Percentiles rank a stretch among this genome's conserved stretches.
phyloP scores from a whole-genome alignment of 1,140 invertebrate genomes.

The Vanessa atalanta region DNA sequence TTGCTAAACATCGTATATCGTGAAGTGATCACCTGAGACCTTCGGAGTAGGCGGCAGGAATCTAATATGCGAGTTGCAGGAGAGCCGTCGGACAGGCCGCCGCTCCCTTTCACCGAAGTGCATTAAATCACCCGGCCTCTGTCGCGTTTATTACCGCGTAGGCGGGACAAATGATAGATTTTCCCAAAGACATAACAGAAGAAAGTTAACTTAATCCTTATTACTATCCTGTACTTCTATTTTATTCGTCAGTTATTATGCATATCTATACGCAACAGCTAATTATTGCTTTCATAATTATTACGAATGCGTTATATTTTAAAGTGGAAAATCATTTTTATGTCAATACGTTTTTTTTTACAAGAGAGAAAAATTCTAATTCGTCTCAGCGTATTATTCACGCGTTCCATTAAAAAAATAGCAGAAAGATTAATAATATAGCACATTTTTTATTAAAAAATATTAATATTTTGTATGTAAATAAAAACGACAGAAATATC shows the following conservation, averaged over 20 bases:
- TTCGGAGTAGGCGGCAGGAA: conserved; percentile 23
- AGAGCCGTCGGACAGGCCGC: conserved; percentile 17
- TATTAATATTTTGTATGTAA: no score
- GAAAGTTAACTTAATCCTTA: conserved; percentile 35
- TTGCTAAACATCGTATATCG: conserved; percentile 23
- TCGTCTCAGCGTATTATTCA: no score
- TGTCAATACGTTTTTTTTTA: no score
- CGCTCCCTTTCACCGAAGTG: conserved; percentile 36
- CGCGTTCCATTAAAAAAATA: no score
- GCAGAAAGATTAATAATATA: no score
- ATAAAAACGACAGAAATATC: no score
- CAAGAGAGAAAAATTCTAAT: no score
- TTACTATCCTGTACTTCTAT: conserved; percentile 9
- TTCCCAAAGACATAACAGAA: conserved; percentile 32
- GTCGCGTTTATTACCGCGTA: conserved; percentile 28
- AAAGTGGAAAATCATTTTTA: no score
- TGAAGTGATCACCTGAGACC: conserved; percentile 24
- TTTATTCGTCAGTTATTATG: neutral
- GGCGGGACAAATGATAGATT: conserved; percentile 36
- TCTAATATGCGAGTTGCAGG: conserved; percentile 19
- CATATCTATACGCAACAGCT: no score
- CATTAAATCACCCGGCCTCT: conserved; percentile 26
- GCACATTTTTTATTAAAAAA: no score
- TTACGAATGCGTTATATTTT: no score
- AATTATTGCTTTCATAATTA: no score